Percentiles rank a stretch among this genome's conserved stretches.
phyloP scores from a whole-genome alignment of 1,140 invertebrate species.

The Whitmania pigra region DNA sequence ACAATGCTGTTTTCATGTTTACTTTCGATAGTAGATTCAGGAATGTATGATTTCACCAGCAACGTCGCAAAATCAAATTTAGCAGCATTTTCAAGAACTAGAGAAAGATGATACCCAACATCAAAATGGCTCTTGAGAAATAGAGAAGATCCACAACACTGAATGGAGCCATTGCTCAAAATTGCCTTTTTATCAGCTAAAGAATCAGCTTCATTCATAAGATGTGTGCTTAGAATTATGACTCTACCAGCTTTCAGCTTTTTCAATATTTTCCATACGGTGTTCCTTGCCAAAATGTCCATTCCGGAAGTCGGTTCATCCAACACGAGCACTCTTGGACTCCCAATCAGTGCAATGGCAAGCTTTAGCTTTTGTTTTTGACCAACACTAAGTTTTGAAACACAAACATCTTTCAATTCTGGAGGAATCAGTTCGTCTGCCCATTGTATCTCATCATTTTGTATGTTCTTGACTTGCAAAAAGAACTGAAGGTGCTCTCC shows the following conservation, averaged over 20 bases:
- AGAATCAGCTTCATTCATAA: slow-evolving; percentile 47
- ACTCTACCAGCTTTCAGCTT: slow-evolving; percentile 43
- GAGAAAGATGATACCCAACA: slow-evolving; percentile 46
- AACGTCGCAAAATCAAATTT: too few species aligned
- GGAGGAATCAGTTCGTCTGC: too few species aligned
- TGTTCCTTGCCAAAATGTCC: slow-evolving; percentile 77
- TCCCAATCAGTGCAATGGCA: slow-evolving; percentile 66
- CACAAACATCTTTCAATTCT: too few species aligned
- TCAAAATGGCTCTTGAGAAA: slow-evolving; percentile 50
- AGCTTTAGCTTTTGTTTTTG: slow-evolving; percentile 89
- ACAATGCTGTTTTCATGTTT: too few species aligned
- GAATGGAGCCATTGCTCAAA: slow-evolving; percentile 47
- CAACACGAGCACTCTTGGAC: slow-evolving; percentile 38
- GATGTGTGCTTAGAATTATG: slow-evolving; percentile 45
- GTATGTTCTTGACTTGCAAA: too few species aligned
- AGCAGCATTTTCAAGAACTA: slow-evolving; percentile 20
- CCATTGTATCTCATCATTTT: too few species aligned
- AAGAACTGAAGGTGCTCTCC: too few species aligned
- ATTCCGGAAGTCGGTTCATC: slow-evolving; percentile 78
- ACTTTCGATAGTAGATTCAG: too few species aligned
- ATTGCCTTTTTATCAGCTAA: slow-evolving; percentile 50
- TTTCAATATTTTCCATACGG: slow-evolving; percentile 64
- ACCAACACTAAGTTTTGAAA: slow-evolving; percentile 50
- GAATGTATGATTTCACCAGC: too few species aligned
- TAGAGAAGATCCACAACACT: slow-evolving; percentile 48